phyloP scores from a whole-genome alignment of 2,797 vertebrate genomes.

The Scyliorhinus canicula region DNA sequence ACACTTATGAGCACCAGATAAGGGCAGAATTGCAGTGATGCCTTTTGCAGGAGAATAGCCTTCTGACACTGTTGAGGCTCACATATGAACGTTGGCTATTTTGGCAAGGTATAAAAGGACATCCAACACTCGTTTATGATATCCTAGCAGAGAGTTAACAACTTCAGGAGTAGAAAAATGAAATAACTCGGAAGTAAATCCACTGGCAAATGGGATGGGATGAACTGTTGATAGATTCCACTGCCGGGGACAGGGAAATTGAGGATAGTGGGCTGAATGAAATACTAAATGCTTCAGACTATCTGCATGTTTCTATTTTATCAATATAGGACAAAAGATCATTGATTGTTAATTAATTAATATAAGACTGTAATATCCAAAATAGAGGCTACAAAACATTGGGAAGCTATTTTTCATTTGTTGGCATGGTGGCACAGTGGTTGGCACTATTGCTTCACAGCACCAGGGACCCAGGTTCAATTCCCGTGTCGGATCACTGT shows the following conservation, averaged over 20 bases:
- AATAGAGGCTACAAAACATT: background rate
- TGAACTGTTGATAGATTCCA: background rate
- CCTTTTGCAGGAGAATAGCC: background rate
- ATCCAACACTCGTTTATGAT: background rate
- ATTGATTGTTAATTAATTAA: background rate
- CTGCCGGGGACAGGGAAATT: background rate
- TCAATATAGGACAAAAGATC: background rate
- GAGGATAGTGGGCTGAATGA: background rate
- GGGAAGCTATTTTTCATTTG: background rate
- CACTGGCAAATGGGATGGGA: background rate
- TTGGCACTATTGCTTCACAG: too few relatives aligned
- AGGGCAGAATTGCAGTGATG: background rate
- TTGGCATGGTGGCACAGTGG: too few relatives aligned
- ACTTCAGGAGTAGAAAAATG: background rate
- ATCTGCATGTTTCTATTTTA: background rate
- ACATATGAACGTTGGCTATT: background rate
- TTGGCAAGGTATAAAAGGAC: background rate
- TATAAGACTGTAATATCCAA: background rate
- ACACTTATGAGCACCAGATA: background rate
- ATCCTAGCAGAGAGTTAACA: background rate
- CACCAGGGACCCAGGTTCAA: too few relatives aligned
- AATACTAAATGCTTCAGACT: background rate
- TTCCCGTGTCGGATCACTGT: too few relatives aligned
- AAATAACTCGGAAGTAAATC: background rate
- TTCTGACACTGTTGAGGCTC: background rate